Percentiles rank a stretch among this genome's conserved stretches.
These are phyloP conservation scores for Anseranas semipalmata DNA, from an alignment of 2,113 vertebrate species.

Conservation along the genomic window DNA sequence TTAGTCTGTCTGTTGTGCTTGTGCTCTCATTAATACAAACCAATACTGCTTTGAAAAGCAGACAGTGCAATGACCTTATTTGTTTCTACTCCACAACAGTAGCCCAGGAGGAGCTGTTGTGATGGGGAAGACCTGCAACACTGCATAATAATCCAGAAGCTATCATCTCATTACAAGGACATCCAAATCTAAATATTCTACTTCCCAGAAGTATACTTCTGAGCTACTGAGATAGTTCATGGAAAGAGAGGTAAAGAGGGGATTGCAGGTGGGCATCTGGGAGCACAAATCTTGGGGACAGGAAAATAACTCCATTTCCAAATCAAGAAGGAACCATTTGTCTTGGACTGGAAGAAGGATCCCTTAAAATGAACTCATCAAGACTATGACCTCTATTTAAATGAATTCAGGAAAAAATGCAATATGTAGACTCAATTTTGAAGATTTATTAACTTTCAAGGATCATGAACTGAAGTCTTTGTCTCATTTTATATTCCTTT, in stretches of 20 bases:
- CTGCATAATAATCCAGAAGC: not conserved
- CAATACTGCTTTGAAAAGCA: not conserved
- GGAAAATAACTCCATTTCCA: not conserved
- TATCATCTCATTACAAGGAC: not conserved
- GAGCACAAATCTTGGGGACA: not conserved
- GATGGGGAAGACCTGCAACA: not conserved
- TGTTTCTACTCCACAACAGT: not conserved
- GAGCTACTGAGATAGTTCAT: not conserved
- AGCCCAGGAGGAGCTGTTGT: not conserved
- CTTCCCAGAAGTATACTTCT: not conserved
- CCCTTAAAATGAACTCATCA: not conserved
- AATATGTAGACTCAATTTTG: not conserved
- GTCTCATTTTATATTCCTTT: conserved; percentile 38
- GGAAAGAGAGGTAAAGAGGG: not conserved
- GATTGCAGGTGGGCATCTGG: not conserved
- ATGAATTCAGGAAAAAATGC: not conserved
- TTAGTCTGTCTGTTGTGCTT: not conserved
- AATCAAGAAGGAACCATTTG: rapidly evolving
- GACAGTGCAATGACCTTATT: not conserved
- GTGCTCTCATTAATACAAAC: not conserved
- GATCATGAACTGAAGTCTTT: conserved; percentile 1
- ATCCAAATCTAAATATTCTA: not conserved
- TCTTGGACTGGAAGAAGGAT: not conserved
- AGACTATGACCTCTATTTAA: not conserved
- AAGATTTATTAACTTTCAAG: conserved; percentile 22